Evolutionary conservation across 2,113 vertebrate genomes (phyloP), one percentile per base, ranked within the genome.

Genomic region (Emydocephalus ijimae): DNA sequence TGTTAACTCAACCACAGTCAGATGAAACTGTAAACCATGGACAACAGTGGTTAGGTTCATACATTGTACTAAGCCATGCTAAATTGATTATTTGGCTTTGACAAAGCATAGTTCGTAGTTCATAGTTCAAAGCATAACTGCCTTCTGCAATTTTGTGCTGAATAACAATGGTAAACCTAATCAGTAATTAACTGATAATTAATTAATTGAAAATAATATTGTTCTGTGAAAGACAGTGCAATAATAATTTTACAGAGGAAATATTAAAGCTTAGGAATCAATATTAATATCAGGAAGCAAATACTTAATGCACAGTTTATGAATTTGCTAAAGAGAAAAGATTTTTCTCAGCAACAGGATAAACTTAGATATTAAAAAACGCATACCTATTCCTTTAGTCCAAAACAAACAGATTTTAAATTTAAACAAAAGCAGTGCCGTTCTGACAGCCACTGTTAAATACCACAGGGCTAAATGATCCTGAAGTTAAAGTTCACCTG

Each of bases 321-420:
- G 29, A 29, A 56, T 23, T 24, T 86, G 10, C 2, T 48, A 90
- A 94, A 61, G 69, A 85, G 29, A 85, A 92, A 61, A 61, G 6
- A 86, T 24, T 64, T 85, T 54, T 69, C 39, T 87, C 55, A 34
- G 34, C 57, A 90, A 43, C 45, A 45, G 34, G 87, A 54, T 57
- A 55, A 93, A 92, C 87, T 26, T 39, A 59, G 69, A 26, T 81
- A 50, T 29, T 85, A 29, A 15, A 54, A 89, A 91, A 64, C 54
- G 34, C 5, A n/a, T 21, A 26, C 34, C 74, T 21, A 64, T 74
- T 52, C 39, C 20, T 93, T 87, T 69, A 52, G 39, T 93, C 88
- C 81, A 87, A 93, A 92, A 90, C 91, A 92, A 85, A 92, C 59
- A 93, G 45, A 86, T 92, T 93, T 87, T 92, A 90, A 89, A 64